Evolutionary conservation across 2,113 vertebrate genomes (phyloP).

Genomic region (Panthera uncia): DNA sequence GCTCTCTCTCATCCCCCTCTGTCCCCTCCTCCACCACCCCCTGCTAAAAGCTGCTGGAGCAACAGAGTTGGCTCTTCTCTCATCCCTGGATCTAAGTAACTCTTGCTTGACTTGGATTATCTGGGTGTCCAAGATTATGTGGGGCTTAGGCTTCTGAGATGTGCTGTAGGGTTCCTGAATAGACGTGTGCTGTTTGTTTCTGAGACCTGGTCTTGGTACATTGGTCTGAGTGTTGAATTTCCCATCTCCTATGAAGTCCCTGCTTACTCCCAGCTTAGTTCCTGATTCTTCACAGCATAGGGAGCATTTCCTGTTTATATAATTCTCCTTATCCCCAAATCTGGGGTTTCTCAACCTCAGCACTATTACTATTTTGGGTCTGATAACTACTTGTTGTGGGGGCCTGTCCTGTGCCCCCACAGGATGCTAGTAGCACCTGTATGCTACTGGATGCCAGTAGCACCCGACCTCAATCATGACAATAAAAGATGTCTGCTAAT

Average conservation of each 20-base stretch:
- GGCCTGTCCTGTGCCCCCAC: background rate
- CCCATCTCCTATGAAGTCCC: background rate
- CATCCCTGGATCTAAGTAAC: background rate
- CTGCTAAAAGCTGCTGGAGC: background rate
- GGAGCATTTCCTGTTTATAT: background rate
- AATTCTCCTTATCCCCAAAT: background rate
- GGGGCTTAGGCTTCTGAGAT: background rate
- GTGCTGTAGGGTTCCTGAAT: background rate
- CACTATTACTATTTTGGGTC: background rate
- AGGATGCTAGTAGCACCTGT: background rate
- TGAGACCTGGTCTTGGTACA: background rate
- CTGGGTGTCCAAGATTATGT: background rate
- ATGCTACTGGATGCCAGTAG: background rate
- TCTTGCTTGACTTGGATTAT: background rate
- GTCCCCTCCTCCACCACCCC: background rate
- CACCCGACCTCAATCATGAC: rapidly evolving
- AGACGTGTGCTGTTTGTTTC: background rate
- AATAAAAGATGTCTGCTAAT: background rate
- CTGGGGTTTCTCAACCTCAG: background rate
- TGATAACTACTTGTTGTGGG: background rate
- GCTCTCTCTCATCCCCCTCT: background rate
- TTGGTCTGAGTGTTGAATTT: background rate
- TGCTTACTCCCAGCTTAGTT: background rate
- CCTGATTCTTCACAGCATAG: background rate
- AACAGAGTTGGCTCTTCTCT: background rate